These are phyloP conservation scores for Elaphurus davidianus DNA, from an alignment of 2,113 vertebrate genomes.

Conservation along the genomic window DNA sequence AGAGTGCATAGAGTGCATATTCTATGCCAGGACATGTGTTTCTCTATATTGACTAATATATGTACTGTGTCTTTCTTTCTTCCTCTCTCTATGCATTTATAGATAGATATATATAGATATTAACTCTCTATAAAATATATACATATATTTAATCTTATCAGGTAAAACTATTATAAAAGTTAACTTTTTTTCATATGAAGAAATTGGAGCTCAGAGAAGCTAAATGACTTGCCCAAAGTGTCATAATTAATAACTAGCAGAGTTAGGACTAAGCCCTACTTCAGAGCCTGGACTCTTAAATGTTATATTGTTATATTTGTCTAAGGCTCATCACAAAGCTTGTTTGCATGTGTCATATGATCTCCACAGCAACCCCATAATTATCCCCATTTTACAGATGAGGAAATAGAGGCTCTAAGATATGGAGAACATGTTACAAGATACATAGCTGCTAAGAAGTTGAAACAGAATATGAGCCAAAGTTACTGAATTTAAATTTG, in stretches of 20 bases:
- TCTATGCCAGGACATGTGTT: background rate
- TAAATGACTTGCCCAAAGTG: background rate
- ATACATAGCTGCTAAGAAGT: background rate
- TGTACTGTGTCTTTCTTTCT: background rate
- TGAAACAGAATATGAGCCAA: background rate
- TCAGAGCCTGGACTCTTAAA: background rate
- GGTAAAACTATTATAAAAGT: background rate
- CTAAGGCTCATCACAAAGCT: background rate
- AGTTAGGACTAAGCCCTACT: background rate
- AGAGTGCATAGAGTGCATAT: background rate
- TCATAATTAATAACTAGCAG: background rate
- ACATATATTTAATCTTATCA: background rate
- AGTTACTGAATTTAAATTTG: conserved; percentile 37
- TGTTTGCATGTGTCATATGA: background rate
- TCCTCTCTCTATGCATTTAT: background rate
- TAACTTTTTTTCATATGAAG: conserved; percentile 5
- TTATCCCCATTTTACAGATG: conserved; percentile 17
- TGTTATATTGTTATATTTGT: background rate
- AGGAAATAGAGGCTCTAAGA: background rate
- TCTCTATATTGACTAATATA: background rate
- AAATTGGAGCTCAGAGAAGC: background rate
- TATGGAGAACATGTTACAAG: background rate
- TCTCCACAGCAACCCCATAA: background rate
- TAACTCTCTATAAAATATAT: background rate
- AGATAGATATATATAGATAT: background rate